Evolutionary conservation across 30 jellyfish, hydroid and myxozoan species (phyloP).

Genomic region (Pelagia noctiluca): DNA sequence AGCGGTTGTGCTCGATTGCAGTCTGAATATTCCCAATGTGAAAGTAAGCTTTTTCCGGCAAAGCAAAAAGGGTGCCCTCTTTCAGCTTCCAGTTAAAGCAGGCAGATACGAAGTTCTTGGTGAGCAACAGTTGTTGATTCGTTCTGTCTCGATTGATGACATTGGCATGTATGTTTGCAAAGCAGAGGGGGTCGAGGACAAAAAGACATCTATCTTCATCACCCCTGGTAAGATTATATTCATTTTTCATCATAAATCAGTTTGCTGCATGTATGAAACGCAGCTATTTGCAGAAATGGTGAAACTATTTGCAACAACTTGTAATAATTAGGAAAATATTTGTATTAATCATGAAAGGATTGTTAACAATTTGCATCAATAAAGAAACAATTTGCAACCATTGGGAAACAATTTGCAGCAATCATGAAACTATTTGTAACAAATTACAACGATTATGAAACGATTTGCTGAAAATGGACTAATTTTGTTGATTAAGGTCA

Average conservation of each 20-base stretch:
- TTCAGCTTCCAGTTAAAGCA: neutral
- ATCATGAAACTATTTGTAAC: no score
- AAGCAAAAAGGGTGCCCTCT: neutral
- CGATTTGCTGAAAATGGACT: no score
- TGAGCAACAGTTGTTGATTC: neutral
- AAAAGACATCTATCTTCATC: conserved; percentile 17
- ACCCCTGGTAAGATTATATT: conserved; percentile 29
- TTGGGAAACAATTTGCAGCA: no score
- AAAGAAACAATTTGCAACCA: neutral
- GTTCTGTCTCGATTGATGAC: neutral
- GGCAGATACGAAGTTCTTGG: conserved; percentile 5
- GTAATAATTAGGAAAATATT: neutral
- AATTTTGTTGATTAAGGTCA: no score
- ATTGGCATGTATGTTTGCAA: conserved; percentile 48
- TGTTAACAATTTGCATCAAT: neutral
- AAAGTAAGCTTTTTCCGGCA: neutral
- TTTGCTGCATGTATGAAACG: neutral
- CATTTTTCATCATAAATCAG: neutral
- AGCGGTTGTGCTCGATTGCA: neutral
- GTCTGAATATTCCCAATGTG: neutral
- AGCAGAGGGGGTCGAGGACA: conserved; percentile 12
- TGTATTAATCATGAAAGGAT: neutral
- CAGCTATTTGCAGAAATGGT: neutral
- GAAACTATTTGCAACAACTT: neutral
- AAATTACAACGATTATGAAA: no score